Evolutionary conservation across 2,888 invertebrate genomes (phyloP), one percentile per base, ranked within the genome.

Genomic region (Ectemnius lituratus): DNA sequence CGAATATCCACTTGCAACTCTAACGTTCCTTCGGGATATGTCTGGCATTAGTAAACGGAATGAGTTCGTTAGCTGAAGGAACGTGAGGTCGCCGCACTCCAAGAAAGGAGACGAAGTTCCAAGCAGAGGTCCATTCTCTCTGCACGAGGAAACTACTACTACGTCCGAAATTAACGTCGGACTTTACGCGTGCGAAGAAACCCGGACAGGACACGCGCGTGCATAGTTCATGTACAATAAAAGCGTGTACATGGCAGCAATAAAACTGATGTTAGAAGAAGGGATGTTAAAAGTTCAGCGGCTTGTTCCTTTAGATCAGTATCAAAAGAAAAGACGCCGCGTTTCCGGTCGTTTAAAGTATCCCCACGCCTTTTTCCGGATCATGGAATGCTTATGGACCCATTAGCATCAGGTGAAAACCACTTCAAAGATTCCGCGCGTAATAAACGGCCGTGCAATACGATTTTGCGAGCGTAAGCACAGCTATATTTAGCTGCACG

Each of bases 381-480:
- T 49, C 66, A 2, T 57, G 52, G 16, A 16, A 52, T 16, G 63
- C 81, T 88, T 84, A 85, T 78, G 81, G 84, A 80, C 75, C 73
- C 82, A 81, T 84, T 85, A 84, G 83, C 84, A 87, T 87, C 85
- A 86, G 84, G 87, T 82, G 82, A 70, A 80, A 84, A 83, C 84
- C 84, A 80, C 84, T 81, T 84, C 84, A 84, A 84, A 84, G 81
- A 62, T 67, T n/a, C 67, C 18, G 23, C 61, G 56, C 28, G 46
- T 60, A 72, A 46, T 64, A 62, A 68, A 61, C 66, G 52, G 65
- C 66, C 73, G 68, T 67, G 52, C 67, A 28, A 11, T 20, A 6
- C 63, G 37, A 56, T 18, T 46, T 18, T 6, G 45, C 23, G 8
- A 11, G 11, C 28, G 57, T 23, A 18, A 28, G 11, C 37, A 37